Conservation (phyloP, 2,888 invertebrate species). For the Perithous albicinctus region DNA sequence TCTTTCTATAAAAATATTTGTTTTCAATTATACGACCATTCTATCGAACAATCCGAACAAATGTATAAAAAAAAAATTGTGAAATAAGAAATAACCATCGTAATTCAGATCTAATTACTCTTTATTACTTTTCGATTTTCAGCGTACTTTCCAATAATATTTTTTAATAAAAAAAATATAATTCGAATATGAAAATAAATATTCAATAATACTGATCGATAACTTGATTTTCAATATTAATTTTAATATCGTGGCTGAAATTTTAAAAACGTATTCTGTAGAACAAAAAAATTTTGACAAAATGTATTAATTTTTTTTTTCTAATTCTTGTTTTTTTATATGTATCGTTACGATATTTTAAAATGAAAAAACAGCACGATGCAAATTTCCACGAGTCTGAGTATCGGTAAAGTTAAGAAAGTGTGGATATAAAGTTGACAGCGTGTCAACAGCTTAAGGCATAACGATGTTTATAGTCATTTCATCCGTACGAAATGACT, state of each 20-base stretch:
- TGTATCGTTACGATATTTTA: no score
- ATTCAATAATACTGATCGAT: no score
- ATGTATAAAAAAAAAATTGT: neutral
- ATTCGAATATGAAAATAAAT: no score
- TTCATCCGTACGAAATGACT: constrained; percentile 10
- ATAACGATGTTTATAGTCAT: neutral
- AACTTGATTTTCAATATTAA: no score
- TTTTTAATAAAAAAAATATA: no score
- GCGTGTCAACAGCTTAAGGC: neutral
- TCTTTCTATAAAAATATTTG: constrained; percentile 1
- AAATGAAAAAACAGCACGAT: neutral
- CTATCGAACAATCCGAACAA: neutral
- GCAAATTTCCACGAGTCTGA: neutral
- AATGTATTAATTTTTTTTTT: no score
- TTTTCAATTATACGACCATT: constrained; percentile 1
- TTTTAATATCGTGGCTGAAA: no score
- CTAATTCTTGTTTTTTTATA: neutral
- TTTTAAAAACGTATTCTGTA: no score
- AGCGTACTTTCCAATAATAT: no score
- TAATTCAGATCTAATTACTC: no score
- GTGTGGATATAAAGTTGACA: neutral
- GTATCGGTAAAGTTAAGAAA: neutral
- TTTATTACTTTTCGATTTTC: no score
- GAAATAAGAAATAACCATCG: neutral
- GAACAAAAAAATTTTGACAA: no score